Conservation (phyloP, 2,113 vertebrate genomes). For the Myocastor coypus region DNA sequence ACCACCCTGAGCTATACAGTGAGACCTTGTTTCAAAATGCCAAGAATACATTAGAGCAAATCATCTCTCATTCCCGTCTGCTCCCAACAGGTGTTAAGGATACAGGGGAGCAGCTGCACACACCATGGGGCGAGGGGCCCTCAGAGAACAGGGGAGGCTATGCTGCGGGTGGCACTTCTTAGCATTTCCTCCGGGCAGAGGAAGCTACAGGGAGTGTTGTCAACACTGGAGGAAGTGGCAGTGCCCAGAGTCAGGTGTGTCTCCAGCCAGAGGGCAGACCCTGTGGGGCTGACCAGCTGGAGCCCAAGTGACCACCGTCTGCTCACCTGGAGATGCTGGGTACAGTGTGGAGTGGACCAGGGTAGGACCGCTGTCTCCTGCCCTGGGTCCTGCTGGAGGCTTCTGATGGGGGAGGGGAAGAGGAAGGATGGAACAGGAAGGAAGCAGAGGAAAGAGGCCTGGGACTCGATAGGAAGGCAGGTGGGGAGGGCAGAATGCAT, state of each 20-base stretch:
- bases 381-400: background rate
- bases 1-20: background rate
- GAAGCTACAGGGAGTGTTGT: background rate
- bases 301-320: too few species aligned
- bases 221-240: background rate
- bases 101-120: fast-evolving
- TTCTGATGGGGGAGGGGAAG: background rate
- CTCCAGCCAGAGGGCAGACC: background rate
- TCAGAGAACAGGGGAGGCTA: background rate
- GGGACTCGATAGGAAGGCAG: background rate
- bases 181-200: background rate
- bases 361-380: background rate
- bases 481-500: background rate
- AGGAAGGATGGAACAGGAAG: too few species aligned
- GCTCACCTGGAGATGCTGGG: background rate
- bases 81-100: too few species aligned
- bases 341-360: background rate
- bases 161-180: background rate
- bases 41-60: background rate
- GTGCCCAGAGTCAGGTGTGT: constrained; percentile 25
- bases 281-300: fast-evolving
- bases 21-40: background rate
- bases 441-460: background rate
- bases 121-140: fast-evolving
- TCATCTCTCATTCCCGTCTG: background rate